phyloP scores from a whole-genome alignment of 2,888 invertebrate species.

The Linyphia triangularis region DNA sequence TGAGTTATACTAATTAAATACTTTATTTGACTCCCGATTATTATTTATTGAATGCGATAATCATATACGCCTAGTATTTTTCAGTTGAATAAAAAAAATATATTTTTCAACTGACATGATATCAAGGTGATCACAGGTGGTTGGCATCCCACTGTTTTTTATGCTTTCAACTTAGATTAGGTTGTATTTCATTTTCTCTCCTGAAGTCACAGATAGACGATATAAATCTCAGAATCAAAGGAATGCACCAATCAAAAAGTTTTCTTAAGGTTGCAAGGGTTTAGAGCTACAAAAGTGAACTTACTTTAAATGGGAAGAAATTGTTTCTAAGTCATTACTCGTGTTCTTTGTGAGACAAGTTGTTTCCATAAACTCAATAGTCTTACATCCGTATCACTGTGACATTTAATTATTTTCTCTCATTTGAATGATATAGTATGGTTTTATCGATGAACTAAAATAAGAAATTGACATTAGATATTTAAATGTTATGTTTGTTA shows the following conservation, averaged over 20 bases:
- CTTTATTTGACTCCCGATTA: constrained; percentile 32
- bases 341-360: not conserved
- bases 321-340: not conserved
- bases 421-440: too few species aligned
- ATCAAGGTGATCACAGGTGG: not conserved
- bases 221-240: constrained; percentile 35
- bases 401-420: too few species aligned
- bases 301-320: not conserved
- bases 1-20: constrained; percentile 73
- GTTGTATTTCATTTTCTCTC: constrained; percentile 25
- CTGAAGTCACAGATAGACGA: not conserved
- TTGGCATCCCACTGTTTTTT: not conserved
- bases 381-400: not conserved
- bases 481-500: too few species aligned
- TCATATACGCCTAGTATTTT: not conserved
- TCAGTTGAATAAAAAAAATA: too few species aligned
- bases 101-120: too few species aligned
- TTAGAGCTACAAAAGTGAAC: not conserved
- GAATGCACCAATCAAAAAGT: constrained; percentile 16
- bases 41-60: constrained; percentile 47
- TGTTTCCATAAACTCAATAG: not conserved
- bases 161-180: constrained; percentile 22
- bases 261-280: constrained; percentile 18
- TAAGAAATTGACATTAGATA: too few species aligned
- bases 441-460: too few species aligned